Conservation (phyloP, 2,113 vertebrate species). For the Caranx melampygus region DNA sequence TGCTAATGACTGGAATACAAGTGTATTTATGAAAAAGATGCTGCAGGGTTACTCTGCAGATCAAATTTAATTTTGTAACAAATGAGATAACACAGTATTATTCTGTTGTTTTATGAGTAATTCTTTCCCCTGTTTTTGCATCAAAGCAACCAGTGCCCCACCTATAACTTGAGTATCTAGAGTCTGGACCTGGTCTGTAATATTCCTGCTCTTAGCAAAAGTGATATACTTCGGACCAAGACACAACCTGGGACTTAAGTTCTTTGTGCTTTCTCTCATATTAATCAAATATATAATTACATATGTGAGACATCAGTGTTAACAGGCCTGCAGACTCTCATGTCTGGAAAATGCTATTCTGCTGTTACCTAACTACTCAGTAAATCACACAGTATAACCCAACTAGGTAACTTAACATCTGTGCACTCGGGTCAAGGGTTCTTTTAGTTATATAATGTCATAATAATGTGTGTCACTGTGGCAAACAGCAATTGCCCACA, state of each 20-base stretch:
- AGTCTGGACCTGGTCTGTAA: background rate
- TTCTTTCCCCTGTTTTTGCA: background rate
- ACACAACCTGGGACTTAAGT: background rate
- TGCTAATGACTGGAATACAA: background rate
- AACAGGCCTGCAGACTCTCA: too few relatives aligned
- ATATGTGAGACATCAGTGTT: too few relatives aligned
- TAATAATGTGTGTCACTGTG: background rate
- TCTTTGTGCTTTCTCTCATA: background rate
- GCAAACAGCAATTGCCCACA: background rate
- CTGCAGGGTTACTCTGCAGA: background rate
- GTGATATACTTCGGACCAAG: background rate
- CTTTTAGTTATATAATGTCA: background rate
- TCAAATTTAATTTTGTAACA: background rate
- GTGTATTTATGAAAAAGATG: background rate
- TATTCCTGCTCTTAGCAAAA: background rate
- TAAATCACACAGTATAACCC: background rate
- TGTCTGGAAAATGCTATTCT: background rate
- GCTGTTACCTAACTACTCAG: too few relatives aligned
- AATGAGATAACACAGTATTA: background rate
- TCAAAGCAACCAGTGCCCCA: background rate
- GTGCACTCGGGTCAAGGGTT: background rate
- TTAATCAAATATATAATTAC: background rate
- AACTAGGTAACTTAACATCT: background rate
- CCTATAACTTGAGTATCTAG: background rate
- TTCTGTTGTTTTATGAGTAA: background rate